These are phyloP conservation scores for Gila robusta DNA, from an alignment of 2,797 vertebrate genomes.

Conservation along the genomic window DNA sequence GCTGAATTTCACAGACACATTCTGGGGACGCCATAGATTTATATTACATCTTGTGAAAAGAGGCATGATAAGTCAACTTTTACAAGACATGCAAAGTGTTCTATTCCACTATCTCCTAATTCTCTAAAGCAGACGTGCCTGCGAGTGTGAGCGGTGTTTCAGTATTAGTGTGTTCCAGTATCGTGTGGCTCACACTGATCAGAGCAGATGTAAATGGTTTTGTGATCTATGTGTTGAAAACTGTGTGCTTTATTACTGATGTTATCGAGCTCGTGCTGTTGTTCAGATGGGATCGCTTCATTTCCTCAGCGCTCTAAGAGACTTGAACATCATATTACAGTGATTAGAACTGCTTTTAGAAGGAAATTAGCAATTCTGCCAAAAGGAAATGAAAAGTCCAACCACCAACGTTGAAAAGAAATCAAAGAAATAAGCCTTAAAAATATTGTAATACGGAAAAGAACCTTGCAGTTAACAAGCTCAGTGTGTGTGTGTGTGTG, in stretches of 20 bases:
- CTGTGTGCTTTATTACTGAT: conserved; percentile 70
- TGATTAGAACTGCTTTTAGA: conserved; percentile 64
- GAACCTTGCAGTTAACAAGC: neutral
- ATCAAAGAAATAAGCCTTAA: conserved; percentile 12
- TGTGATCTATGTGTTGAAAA: conserved; percentile 24
- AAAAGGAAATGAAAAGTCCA: conserved; percentile 70
- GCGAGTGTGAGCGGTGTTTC: neutral
- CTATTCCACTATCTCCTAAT: neutral
- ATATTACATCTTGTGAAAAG: too few species aligned
- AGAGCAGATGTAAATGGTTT: neutral
- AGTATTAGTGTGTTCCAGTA: neutral
- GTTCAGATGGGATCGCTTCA: conserved; percentile 69
- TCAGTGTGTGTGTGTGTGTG: neutral
- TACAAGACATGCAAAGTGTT: too few species aligned
- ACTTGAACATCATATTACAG: conserved; percentile 64
- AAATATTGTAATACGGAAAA: neutral
- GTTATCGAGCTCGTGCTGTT: conserved; percentile 61
- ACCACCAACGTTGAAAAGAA: conserved; percentile 46
- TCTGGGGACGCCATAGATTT: too few species aligned
- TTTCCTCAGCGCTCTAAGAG: conserved; percentile 66
- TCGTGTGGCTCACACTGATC: neutral
- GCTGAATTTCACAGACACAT: too few species aligned
- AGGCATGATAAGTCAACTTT: too few species aligned
- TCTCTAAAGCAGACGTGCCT: neutral
- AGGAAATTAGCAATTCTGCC: conserved; percentile 71